phyloP scores from a whole-genome alignment of 2,888 invertebrate species.

The Euplagia quadripunctaria region DNA sequence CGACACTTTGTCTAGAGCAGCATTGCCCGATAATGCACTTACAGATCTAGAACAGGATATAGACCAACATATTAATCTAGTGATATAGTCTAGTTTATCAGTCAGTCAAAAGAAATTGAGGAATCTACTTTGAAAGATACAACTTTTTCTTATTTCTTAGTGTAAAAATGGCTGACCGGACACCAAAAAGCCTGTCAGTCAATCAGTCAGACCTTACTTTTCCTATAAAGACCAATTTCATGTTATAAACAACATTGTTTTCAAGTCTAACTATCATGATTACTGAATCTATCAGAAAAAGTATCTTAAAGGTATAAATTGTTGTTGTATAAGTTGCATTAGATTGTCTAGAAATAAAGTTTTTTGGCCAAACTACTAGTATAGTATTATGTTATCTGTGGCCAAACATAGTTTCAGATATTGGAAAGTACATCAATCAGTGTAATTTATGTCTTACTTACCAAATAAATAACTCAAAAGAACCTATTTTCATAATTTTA shows the following conservation, averaged over 20 bases:
- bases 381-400: too few species aligned
- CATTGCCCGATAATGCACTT: not conserved
- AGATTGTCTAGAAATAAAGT: constrained; percentile 19
- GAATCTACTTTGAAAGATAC: not conserved
- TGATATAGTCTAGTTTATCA: constrained; percentile 1
- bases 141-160: constrained; percentile 23
- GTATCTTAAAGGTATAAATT: constrained; percentile 31
- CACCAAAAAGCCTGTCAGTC: constrained; percentile 21
- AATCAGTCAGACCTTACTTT: constrained; percentile 21
- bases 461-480: not conserved
- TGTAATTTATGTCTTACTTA: constrained; percentile 35
- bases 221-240: constrained; percentile 18
- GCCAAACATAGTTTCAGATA: constrained; percentile 34
- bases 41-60: not conserved
- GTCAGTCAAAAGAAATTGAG: constrained; percentile 11
- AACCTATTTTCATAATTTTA: constrained; percentile 1
- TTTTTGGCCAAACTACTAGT: too few species aligned
- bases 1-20: too few species aligned
- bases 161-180: constrained; percentile 32
- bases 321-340: too few species aligned
- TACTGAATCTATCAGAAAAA: constrained; percentile 17
- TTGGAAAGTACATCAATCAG: constrained; percentile 28
- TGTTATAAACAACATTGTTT: constrained; percentile 24
- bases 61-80: constrained; percentile 9
- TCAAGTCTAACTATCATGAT: constrained; percentile 24